These are phyloP conservation scores for Trochalopteron elliotii DNA, from an alignment of 2,113 vertebrate species.

Conservation along the genomic window DNA sequence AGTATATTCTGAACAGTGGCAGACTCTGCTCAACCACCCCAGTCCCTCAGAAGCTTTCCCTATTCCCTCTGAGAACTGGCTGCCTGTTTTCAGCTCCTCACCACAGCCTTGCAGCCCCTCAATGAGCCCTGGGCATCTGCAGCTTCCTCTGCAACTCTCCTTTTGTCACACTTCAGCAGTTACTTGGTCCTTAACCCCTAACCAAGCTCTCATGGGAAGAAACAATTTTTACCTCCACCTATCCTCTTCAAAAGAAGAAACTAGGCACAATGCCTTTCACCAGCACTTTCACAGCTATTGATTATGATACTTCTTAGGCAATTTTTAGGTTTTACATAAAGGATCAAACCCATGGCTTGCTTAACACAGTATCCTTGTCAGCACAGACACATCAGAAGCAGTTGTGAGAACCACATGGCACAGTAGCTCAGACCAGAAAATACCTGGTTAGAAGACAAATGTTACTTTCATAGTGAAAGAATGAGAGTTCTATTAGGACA, in stretches of 20 bases:
- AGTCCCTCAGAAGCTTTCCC: not conserved
- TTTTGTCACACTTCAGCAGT: not conserved
- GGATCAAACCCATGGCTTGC: not conserved
- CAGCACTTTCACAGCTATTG: not conserved
- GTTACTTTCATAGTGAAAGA: not conserved
- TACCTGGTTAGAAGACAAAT: not conserved
- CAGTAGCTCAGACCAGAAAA: not conserved
- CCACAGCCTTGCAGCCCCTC: not conserved
- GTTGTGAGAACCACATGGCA: not conserved
- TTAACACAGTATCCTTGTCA: not conserved
- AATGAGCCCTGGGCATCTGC: not conserved
- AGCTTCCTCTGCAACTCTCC: not conserved
- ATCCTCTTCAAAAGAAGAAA: not conserved
- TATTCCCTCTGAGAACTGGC: not conserved
- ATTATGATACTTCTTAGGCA: not conserved
- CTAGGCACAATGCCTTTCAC: fast-evolving
- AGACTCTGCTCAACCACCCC: not conserved
- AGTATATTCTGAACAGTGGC: not conserved
- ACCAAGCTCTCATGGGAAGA: not conserved
- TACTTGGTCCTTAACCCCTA: not conserved
- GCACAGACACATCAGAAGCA: not conserved
- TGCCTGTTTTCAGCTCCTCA: not conserved
- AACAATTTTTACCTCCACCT: not conserved
- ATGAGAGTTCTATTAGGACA: not conserved
- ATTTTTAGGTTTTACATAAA: not conserved